Base-by-base conservation (phyloP, 2,888 invertebrate species). In the Drosophila picticornis region DNA sequence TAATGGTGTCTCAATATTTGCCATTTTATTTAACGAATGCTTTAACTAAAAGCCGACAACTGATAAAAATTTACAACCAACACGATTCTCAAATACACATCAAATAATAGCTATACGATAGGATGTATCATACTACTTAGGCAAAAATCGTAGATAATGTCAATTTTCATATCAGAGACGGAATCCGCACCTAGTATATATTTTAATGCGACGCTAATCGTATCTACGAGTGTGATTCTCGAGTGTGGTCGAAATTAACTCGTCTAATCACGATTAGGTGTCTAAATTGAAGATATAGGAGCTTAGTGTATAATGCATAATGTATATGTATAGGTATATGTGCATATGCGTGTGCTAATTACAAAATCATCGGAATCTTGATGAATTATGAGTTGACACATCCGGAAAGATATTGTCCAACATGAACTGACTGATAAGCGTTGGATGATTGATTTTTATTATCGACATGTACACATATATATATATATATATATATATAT, bases 1-100 rank as follows among this genome's bases (percentile, higher is more conserved):
- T 81, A 89, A 75, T 73, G 74, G 79, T 87, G 65, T 82, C 88
- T 59, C 88, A 81, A 82, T 88, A 90, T 85, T 90, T 80, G 70
- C 73, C 51, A 72, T 51, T 64, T 68, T 74, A 61, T 64, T 85
- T 84, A 89, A 71, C 87, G 57, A 66, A 62, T 62, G 58, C 56
- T 66, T 68, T 63, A 50, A 52, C 59, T 29, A 48, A 64, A 31
- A 13, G 55, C 73, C 72, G 63, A 58, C 62, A 60, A 31, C 59
- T 64, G 80, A 46, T 58, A 50, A 52, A 55, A 75, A 77, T 77
- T 80, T 77, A 85, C 70, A 75, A 57, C 57, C 71, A 51, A 60
- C 74, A 82, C 85, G 84, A 80, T 68, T 70, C 55, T 69, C 75
- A 75, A 75, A 80, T 73, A 68, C 56, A 62, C 63, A 34, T 46